Evolutionary conservation across 1,140 invertebrate genomes (phyloP).

Genomic region (Cardiocondyla obscurior): DNA sequence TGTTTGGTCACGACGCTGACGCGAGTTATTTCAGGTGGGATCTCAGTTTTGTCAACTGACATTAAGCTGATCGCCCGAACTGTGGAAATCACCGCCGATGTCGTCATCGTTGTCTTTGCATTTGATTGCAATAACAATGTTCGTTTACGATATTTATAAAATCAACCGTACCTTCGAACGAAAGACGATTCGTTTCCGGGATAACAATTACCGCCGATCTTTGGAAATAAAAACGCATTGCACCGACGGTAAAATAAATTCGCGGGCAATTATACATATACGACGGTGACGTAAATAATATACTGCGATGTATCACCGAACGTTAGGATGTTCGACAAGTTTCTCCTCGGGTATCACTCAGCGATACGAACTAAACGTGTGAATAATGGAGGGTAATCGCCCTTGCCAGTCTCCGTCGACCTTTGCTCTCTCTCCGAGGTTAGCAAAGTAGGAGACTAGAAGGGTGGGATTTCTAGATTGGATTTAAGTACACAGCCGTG

Average conservation of each 20-base stretch:
- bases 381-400: constrained; percentile 82
- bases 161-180: background rate
- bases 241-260: background rate
- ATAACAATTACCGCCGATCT: background rate
- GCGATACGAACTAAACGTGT: constrained; percentile 76
- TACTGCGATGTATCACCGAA: constrained; percentile 19
- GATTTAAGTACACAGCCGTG: constrained; percentile 80
- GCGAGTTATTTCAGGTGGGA: constrained; percentile 80
- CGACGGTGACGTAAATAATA: background rate
- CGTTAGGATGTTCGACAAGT: constrained; percentile 64
- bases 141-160: background rate
- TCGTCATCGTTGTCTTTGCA: background rate
- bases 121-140: background rate
- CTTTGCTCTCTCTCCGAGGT: constrained; percentile 60
- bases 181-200: background rate
- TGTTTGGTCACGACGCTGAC: constrained; percentile 75
- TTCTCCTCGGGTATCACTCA: constrained; percentile 76
- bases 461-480: constrained; percentile 77
- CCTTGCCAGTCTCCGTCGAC: constrained; percentile 75
- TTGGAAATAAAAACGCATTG: background rate
- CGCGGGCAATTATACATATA: no score
- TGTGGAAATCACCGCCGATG: constrained; percentile 55
- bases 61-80: constrained; percentile 62
- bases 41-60: constrained; percentile 75
- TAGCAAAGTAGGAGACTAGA: constrained; percentile 68